Evolutionary conservation across 53 echinoderm and acorn worm genomes (phyloP).

Genomic region (Temnopleurus reevesii): DNA sequence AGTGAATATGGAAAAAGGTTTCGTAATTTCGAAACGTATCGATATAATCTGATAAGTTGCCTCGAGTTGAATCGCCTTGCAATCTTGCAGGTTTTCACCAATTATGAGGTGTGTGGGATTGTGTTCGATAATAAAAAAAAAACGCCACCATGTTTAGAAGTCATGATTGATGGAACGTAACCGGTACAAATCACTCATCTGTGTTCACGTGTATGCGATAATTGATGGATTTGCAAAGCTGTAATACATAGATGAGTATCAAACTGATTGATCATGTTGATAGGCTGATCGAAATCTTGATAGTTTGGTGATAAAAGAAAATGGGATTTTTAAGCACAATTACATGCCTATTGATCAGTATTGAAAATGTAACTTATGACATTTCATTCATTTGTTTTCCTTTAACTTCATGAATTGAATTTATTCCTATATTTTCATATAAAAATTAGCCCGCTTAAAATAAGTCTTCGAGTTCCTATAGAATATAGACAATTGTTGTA

Average conservation of each 20-base stretch:
- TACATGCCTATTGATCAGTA: too few relatives aligned
- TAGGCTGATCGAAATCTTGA: background rate
- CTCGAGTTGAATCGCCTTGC: background rate
- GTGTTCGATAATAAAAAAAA: background rate
- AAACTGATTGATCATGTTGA: background rate
- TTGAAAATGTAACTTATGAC: too few relatives aligned
- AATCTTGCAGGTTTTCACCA: conserved; percentile 8
- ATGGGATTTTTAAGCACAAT: too few relatives aligned
- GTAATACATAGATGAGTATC: background rate
- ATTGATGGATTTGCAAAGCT: background rate
- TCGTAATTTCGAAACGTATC: background rate
- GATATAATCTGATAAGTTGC: background rate
- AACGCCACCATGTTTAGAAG: background rate
- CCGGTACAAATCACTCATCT: background rate
- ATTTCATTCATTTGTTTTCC: too few relatives aligned
- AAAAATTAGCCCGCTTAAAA: too few relatives aligned
- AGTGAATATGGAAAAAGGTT: background rate
- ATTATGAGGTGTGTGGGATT: background rate
- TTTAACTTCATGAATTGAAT: too few relatives aligned
- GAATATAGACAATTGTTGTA: too few relatives aligned
- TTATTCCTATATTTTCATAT: too few relatives aligned
- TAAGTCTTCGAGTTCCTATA: too few relatives aligned
- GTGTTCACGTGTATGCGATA: background rate
- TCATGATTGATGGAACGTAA: background rate
- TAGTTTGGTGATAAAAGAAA: background rate